A percentile compares a stretch with the other conserved stretches of the same genome.
These are phyloP conservation scores for Meloidogyne exigua DNA, from an alignment of 1,140 invertebrate species.

Conservation along the genomic window DNA sequence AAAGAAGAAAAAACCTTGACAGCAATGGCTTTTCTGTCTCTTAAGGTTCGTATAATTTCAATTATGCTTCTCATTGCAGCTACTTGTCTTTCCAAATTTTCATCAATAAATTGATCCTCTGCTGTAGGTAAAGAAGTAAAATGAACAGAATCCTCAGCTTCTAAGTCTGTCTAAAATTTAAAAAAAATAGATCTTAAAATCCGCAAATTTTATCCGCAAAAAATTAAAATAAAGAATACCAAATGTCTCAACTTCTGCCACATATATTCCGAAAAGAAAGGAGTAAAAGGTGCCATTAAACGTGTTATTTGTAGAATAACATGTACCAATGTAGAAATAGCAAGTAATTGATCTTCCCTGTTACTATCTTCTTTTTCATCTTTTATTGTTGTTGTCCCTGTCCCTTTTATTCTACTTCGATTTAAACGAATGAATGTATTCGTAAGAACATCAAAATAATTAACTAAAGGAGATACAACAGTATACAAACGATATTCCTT, in stretches of 20 bases:
- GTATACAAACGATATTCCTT: conserved; percentile 86
- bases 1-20: conserved; percentile 70
- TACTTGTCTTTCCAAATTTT: conserved; percentile 83
- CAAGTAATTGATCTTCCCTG: conserved; percentile 75
- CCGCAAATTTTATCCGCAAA: too few species aligned
- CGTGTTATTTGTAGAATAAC: conserved; percentile 84
- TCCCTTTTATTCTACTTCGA: conserved; percentile 77
- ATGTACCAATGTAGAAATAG: conserved; percentile 81
- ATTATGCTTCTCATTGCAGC: conserved; percentile 89
- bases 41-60: conserved; percentile 83
- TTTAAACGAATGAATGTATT: conserved; percentile 99
- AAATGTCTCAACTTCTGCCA: conserved; percentile 78
- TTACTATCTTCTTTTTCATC: conserved; percentile 72
- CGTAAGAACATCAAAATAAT: conserved; percentile 93
- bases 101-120: conserved; percentile 75
- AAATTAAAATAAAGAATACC: conserved; percentile 39
- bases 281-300: conserved; percentile 88
- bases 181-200: not conserved
- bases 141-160: conserved; percentile 57
- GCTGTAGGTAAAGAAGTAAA: conserved; percentile 50
- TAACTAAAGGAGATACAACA: conserved; percentile 85
- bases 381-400: too few species aligned
- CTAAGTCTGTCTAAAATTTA: not conserved
- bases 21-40: conserved; percentile 88
- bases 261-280: conserved; percentile 92